These are phyloP conservation scores for Prosapia bicincta DNA, from an alignment of 2,888 invertebrate species.

Conservation along the genomic window DNA sequence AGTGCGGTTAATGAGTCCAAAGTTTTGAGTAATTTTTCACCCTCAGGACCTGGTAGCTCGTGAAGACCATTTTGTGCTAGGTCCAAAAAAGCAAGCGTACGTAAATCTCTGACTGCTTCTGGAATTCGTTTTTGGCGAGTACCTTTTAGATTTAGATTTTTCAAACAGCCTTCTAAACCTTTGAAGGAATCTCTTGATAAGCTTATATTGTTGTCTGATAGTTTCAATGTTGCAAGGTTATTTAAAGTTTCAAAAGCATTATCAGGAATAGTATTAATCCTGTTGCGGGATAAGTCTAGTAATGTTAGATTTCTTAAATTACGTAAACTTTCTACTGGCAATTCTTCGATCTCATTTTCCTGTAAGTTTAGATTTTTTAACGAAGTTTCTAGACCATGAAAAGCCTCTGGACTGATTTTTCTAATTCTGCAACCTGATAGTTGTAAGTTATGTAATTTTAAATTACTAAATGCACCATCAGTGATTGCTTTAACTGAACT, in stretches of 20 bases:
- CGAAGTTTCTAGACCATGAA: constrained; percentile 76
- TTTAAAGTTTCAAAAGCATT: constrained; percentile 69
- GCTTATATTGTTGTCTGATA: constrained; percentile 84
- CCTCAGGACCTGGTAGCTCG: constrained; percentile 70
- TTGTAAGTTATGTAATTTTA: constrained; percentile 78
- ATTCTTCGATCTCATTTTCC: constrained; percentile 74
- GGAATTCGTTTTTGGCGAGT: constrained; percentile 78
- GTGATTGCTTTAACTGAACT: constrained; percentile 68
- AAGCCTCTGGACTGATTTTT: constrained; percentile 67
- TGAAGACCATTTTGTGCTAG: constrained; percentile 83
- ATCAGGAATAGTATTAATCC: constrained; percentile 66
- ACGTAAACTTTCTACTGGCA: constrained; percentile 71
- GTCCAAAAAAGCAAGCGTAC: constrained; percentile 81
- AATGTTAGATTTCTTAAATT: constrained; percentile 67
- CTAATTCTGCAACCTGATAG: constrained; percentile 77
- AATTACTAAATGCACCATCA: constrained; percentile 63
- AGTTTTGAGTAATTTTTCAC: constrained; percentile 66
- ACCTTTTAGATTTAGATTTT: constrained; percentile 87
- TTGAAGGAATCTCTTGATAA: constrained; percentile 64
- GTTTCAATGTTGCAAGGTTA: constrained; percentile 74
- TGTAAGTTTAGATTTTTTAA: constrained; percentile 77
- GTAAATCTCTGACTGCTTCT: constrained; percentile 70
- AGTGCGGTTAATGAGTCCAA: constrained; percentile 79
- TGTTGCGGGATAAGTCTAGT: constrained; percentile 72
- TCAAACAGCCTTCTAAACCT: constrained; percentile 77